Percentiles rank a stretch among this genome's conserved stretches.
Conservation (phyloP, 2,797 vertebrate genomes). For the Amniataba percoides region DNA sequence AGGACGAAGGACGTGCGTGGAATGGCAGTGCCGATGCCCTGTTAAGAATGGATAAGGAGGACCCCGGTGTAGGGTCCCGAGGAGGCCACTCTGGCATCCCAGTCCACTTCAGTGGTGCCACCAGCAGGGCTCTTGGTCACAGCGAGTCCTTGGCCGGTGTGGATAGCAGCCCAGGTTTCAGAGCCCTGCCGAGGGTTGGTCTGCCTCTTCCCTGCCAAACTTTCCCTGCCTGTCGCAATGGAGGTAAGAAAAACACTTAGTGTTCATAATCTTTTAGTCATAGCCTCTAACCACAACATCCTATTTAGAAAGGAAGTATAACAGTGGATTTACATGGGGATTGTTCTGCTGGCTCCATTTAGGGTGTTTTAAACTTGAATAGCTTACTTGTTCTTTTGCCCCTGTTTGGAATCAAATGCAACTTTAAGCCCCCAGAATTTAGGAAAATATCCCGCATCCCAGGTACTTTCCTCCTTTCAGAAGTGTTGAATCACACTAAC, state of each 20-base stretch:
- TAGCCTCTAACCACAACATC: slow-evolving; percentile 9
- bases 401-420: slow-evolving; percentile 13
- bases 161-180: slow-evolving; percentile 83
- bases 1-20: slow-evolving; percentile 86
- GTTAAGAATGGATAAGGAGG: slow-evolving; percentile 87
- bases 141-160: slow-evolving; percentile 83
- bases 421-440: background rate
- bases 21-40: slow-evolving; percentile 86
- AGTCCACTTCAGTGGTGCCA: slow-evolving; percentile 84
- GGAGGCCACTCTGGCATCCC: slow-evolving; percentile 88
- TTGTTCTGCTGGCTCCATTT: slow-evolving; percentile 10
- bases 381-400: slow-evolving; percentile 7
- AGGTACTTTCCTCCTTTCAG: background rate
- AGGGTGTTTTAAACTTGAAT: slow-evolving; percentile 4
- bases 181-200: slow-evolving; percentile 86
- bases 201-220: slow-evolving; percentile 93
- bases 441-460: background rate
- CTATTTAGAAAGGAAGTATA: slow-evolving; percentile 2
- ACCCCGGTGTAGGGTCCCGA: slow-evolving; percentile 75
- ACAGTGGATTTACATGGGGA: slow-evolving; percentile 11
- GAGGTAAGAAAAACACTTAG: slow-evolving; percentile 82
- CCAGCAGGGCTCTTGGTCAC: slow-evolving; percentile 84
- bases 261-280: slow-evolving; percentile 29
- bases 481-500: slow-evolving; percentile 17
- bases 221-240: slow-evolving; percentile 93